Conservation (phyloP, 30 jellyfish, hydroid and myxozoan species). For the Turritopsis dohrnii region DNA sequence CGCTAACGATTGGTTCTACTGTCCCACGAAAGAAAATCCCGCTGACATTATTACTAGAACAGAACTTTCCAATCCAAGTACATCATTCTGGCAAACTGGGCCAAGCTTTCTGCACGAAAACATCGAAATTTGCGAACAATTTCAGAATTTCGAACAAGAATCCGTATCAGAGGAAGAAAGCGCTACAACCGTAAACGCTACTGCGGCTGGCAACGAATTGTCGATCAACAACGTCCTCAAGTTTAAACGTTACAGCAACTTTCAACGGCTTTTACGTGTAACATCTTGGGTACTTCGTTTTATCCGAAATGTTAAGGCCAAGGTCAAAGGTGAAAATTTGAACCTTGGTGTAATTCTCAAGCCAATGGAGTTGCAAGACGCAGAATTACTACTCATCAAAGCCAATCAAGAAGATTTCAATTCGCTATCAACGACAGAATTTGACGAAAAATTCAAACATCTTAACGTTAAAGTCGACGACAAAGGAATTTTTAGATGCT, state of each 20-base stretch:
- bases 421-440: too few relatives aligned
- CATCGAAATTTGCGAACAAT: too few relatives aligned
- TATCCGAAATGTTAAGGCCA: neutral
- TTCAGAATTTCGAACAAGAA: neutral
- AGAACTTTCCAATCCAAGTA: too few relatives aligned
- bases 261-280: neutral
- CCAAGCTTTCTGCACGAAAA: too few relatives aligned
- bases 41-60: too few relatives aligned
- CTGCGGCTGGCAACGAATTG: too few relatives aligned
- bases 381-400: neutral
- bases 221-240: too few relatives aligned
- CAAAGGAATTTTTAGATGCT: neutral
- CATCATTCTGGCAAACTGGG: too few relatives aligned
- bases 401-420: neutral
- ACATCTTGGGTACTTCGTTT: neutral
- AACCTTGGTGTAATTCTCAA: neutral
- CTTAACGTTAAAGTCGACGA: neutral
- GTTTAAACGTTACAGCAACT: neutral
- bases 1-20: too few relatives aligned
- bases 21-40: too few relatives aligned
- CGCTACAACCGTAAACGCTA: too few relatives aligned
- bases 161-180: too few relatives aligned
- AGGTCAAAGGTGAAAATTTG: neutral
- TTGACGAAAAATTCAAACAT: neutral
- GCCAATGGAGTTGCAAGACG: neutral